Base-by-base conservation (phyloP, 2,888 invertebrate genomes). In the Orthosia cruda region DNA sequence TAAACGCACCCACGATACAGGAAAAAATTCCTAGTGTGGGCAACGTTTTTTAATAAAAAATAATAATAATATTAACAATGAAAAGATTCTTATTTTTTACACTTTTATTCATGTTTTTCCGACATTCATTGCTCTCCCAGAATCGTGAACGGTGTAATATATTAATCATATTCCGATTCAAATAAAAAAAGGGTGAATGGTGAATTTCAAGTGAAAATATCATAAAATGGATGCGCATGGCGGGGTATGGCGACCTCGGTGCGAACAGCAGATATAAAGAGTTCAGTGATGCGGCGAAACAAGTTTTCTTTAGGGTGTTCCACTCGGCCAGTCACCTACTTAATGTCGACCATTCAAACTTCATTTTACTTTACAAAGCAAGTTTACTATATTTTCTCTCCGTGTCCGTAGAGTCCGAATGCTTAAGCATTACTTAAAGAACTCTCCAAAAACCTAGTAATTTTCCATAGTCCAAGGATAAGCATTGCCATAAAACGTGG, bases 281-380 rank as follows among this genome's bases (percentile, higher is more conserved):
- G 91, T 81, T 88, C 91, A 91, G 83, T 88, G 91, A 88, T 82
- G 89, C 91, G 91, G 81, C 83, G 87, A 90, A 89, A 88, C 86
- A 92, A 90, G 82, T 90, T 91, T 79, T 73, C 85, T 71, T 84
- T 82, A 79, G 85, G 86, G 82, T 89, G 89, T 89, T 88, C 84
- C 87, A 80, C 70, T 69, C 81, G 68, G 77, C 81, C 49, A 65
- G 80, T 62, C 68, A 83, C 70, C 68, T 79, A 69, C 18, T 80
- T 87, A 86, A 90, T 88, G 87, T 87, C 76, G 77, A 75, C 82
- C 82, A 85, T 83, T 84, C 81, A 85, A 85, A 89, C 86, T 86
- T 84, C 82, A 23, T 40, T 40, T 40, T 40, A 40, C 9, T 40
- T 40, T 40, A 9, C 40, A 40, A 40, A 40, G 40, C 40, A 40